Conservation (phyloP, 2,113 vertebrate genomes). For the Neodon shergylaensis region DNA sequence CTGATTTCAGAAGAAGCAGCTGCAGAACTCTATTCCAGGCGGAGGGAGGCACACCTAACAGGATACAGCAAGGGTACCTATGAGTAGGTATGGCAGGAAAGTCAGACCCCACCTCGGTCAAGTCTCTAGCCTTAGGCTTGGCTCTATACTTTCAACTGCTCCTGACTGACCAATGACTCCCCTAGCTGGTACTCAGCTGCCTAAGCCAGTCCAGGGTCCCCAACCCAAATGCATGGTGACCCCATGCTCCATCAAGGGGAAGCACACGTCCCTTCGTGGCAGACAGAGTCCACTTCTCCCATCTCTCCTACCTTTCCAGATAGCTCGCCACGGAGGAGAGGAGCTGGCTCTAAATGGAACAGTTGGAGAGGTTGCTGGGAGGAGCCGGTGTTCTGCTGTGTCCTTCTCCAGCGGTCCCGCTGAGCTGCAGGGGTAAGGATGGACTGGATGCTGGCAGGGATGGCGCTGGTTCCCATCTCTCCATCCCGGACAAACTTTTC, state of each 20-base stretch:
- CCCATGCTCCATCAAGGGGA: too few relatives aligned
- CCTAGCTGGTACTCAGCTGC: background rate
- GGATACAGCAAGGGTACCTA: background rate
- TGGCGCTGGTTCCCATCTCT: background rate
- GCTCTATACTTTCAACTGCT: background rate
- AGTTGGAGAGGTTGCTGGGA: background rate
- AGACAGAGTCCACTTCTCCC: background rate
- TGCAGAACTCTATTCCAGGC: accelerated
- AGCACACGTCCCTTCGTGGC: background rate
- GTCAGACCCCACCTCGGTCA: background rate
- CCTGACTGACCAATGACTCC: background rate
- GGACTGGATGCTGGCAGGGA: background rate
- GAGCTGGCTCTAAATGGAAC: background rate
- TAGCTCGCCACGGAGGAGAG: background rate
- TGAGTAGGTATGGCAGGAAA: background rate
- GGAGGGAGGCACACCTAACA: background rate
- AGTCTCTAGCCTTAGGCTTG: background rate
- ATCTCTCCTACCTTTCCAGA: background rate
- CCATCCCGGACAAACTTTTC: background rate
- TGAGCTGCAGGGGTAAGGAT: background rate
- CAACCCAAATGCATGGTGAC: background rate
- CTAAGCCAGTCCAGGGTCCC: background rate
- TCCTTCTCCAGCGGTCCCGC: background rate
- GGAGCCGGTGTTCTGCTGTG: background rate
- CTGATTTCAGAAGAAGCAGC: background rate